Evolutionary conservation across 2,888 invertebrate species (phyloP).

Genomic region (Phortica magna): DNA sequence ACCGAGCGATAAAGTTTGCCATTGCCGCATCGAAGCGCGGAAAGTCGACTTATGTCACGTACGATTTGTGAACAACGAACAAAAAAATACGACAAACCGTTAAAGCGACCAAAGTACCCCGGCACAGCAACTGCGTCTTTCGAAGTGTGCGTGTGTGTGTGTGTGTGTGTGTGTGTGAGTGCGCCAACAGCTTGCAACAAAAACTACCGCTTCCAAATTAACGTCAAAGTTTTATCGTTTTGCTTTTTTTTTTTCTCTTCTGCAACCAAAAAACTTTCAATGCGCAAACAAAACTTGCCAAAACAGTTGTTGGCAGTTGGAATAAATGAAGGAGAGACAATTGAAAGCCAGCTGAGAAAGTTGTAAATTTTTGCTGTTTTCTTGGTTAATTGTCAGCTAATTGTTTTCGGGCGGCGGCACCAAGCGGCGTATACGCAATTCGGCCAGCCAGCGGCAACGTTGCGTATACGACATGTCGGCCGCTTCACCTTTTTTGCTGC

Average conservation of each 20-base stretch:
- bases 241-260: slow-evolving; percentile 42
- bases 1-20: slow-evolving; percentile 31
- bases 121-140: no score
- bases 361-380: slow-evolving; percentile 7
- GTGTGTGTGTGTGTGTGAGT: no score
- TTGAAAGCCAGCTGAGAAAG: slow-evolving; percentile 2
- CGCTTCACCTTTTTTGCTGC: background rate
- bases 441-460: slow-evolving; percentile 39
- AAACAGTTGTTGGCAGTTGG: slow-evolving; percentile 19
- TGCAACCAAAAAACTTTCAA: slow-evolving; percentile 38
- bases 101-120: no score
- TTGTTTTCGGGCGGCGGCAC: background rate
- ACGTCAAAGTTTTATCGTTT: no score
- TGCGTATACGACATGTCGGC: background rate
- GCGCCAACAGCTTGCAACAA: slow-evolving; percentile 65
- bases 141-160: no score
- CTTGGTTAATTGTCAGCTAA: slow-evolving; percentile 32
- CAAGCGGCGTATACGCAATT: slow-evolving; percentile 64
- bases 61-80: slow-evolving; percentile 40
- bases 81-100: no score
- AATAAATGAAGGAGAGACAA: slow-evolving; percentile 28
- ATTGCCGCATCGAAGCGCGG: slow-evolving; percentile 30
- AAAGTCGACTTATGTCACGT: slow-evolving; percentile 66
- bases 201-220: slow-evolving; percentile 43
- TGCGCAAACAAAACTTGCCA: slow-evolving; percentile 42